Base-by-base conservation (phyloP, 1,140 invertebrate species). In the Belonocnema kinseyi region DNA sequence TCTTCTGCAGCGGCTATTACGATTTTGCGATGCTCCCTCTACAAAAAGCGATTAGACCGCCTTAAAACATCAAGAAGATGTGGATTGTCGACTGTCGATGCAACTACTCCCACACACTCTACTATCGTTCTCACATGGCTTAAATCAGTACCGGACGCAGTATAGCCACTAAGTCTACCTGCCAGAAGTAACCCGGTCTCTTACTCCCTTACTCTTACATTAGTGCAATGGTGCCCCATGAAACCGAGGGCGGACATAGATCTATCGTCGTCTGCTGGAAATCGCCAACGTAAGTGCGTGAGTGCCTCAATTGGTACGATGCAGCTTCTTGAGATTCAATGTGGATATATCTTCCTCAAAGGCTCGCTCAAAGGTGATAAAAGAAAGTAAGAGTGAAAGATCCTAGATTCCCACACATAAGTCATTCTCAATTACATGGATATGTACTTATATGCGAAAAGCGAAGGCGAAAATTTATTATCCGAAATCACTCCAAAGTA, bases 241-340 rank as follows among this genome's bases (percentile, higher is more conserved):
- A 76, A 58, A 52, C 80, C 75, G 76, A 83, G 80, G 85, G 80
- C 80, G 83, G 84, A 86, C 85, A 66, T 83, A 77, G 81, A 85
- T 85, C 79, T 81, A 85, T 85, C 76, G 82, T 75, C 54, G 78
- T 73, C 77, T 50, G 77, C 58, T 82, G 76, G 72, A 84, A 82
- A 85, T 85, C 80, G 83, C 79, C 74, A 74, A 79, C 58, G 77
- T 82, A 7, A 46, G 40, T 46, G 40, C 58, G 77, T 82, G 40
- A 46, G 40, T 46, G 40, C 40, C 40, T 46, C 40, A 46, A 46
- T 46, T 58, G 19, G n/a, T 58, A 26, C 19, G 6, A 17, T 54
- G 17, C 33, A 12, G 13, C 13, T 40, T 33, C n/a, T 66, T 16
- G 5, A 66, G 33, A 66, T 66, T n/a, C 61, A 66, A 14, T 19